phyloP scores from a whole-genome alignment of 2,888 invertebrate species.

The Clivina fossor region DNA sequence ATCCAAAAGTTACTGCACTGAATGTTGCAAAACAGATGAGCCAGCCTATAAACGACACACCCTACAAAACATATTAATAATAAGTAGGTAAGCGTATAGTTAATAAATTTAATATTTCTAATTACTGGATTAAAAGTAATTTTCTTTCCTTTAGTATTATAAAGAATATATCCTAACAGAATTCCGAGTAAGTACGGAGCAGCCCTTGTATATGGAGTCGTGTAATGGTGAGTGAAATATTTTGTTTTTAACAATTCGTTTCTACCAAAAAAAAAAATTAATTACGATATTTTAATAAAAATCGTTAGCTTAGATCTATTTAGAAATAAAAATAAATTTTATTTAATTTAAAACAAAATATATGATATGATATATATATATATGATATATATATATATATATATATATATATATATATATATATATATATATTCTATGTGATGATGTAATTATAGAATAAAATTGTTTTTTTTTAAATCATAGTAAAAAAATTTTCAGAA shows the following conservation, averaged over 20 bases:
- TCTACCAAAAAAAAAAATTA: slow-evolving; percentile 41
- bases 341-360: too few species aligned
- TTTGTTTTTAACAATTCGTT: slow-evolving; percentile 42
- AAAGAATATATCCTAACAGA: slow-evolving; percentile 46
- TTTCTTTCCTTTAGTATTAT: slow-evolving; percentile 45
- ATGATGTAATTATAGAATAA: too few species aligned
- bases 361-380: too few species aligned
- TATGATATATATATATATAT: too few species aligned
- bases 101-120: slow-evolving; percentile 32
- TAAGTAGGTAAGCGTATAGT: background rate
- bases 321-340: too few species aligned
- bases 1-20: slow-evolving; percentile 44
- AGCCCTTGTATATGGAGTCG: slow-evolving; percentile 48
- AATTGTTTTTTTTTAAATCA: too few species aligned
- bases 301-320: too few species aligned
- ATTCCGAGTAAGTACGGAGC: slow-evolving; percentile 50
- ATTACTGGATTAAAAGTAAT: slow-evolving; percentile 40
- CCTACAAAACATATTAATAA: slow-evolving; percentile 8
- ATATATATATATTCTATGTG: too few species aligned
- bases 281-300: background rate
- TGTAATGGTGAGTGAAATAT: slow-evolving; percentile 47
- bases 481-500: too few species aligned
- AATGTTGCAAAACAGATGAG: slow-evolving; percentile 41
- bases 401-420: too few species aligned
- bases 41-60: slow-evolving; percentile 39